Base-by-base conservation (phyloP, 2,797 vertebrate genomes). In the Gymnodraco acuticeps region DNA sequence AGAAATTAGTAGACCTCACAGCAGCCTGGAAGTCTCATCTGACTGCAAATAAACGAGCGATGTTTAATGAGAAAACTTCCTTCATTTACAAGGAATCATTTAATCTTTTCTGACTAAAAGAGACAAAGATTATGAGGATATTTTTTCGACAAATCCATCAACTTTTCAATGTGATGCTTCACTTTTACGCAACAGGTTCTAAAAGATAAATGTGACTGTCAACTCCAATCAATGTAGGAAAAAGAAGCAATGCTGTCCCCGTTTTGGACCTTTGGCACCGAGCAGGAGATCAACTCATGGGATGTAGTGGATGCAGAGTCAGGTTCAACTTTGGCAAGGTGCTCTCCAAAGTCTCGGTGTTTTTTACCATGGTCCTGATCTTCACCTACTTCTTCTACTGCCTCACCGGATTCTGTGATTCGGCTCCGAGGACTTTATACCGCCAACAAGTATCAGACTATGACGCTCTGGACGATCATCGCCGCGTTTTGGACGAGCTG, bases 271-370 rank as follows among this genome's bases (percentile, higher is more conserved):
- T 88, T 87, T 82, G 81, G 66, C 80, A 80, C 59, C 69, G 81
- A 86, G 88, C 89, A 90, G 92, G 90, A 92, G 81, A 87, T 90
- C 89, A 86, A 92, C 94, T 94, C 93, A 97, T 97, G 97, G 96
- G 96, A 96, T 95, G 96, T 96, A 94, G 96, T 84, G 91, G 95
- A 59, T 94, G 93, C 93, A 95, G 88, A 94, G 90, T 93, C 85
- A 92, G 94, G 88, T 83, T 92, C 88, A 94, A 94, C 90, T 88
- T 93, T 76, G 94, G 91, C 48, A 93, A 93, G 86, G 92, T 84
- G 83, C 93, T 89, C 70, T 92, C 93, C 84, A 95, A 88, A 73
- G 93, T 87, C 70, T 93, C 93, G 12, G 87, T 96, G 77, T 90
- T 94, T 60, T 89, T 96, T 70, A 90, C 92, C 89, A 95, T 94